Conservation (phyloP, 2,888 invertebrate genomes). For the Drosophila mulleri region DNA sequence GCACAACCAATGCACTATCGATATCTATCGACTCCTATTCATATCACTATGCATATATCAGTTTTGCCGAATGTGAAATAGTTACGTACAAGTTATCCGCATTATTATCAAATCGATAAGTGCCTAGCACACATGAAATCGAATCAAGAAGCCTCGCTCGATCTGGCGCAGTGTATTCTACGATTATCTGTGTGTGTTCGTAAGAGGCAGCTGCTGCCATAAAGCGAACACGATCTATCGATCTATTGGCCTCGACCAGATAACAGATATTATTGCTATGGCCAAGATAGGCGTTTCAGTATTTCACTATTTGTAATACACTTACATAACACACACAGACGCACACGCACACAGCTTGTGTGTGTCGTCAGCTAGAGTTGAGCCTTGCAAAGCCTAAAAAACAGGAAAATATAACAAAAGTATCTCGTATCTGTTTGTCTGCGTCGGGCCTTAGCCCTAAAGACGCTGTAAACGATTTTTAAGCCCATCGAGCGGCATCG, state of each 20-base stretch:
- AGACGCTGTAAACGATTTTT: constrained; percentile 79
- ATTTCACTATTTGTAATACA: constrained; percentile 19
- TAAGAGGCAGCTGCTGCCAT: constrained; percentile 50
- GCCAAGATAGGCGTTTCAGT: constrained; percentile 35
- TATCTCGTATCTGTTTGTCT: constrained; percentile 36
- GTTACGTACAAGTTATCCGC: too few species aligned
- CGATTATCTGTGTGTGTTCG: constrained; percentile 43
- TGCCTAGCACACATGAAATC: too few species aligned
- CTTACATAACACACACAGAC: constrained; percentile 10
- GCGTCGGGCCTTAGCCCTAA: constrained; percentile 55
- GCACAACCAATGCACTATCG: too few species aligned
- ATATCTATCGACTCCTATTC: neutral
- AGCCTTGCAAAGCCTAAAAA: constrained; percentile 38
- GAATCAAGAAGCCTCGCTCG: neutral
- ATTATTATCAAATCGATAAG: neutral
- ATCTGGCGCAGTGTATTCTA: constrained; percentile 27
- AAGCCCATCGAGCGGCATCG: constrained; percentile 52
- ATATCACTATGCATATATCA: neutral
- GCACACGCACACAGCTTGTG: neutral
- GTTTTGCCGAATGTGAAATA: too few species aligned
- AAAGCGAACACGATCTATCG: constrained; percentile 50
- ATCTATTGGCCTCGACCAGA: constrained; percentile 45
- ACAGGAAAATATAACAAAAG: constrained; percentile 24
- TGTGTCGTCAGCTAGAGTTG: constrained; percentile 32
- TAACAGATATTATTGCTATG: constrained; percentile 48